phyloP scores from a whole-genome alignment of 2,113 vertebrate species.

The Sardina pilchardus region DNA sequence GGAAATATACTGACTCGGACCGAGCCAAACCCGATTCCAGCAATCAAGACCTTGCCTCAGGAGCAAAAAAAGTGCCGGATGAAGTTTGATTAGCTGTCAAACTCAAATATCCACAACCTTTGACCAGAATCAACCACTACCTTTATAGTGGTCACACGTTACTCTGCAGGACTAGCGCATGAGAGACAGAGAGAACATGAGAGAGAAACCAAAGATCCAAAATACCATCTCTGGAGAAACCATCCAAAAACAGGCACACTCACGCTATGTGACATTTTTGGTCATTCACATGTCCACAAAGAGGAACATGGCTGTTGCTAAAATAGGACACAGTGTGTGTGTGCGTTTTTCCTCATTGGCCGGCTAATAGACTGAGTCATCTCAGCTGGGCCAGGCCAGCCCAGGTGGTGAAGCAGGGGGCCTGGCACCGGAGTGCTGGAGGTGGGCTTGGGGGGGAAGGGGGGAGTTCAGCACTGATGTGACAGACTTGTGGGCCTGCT shows the following conservation, averaged over 20 bases:
- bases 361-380: constrained; percentile 24
- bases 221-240: not conserved
- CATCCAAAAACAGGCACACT: not conserved
- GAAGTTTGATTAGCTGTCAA: not conserved
- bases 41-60: not conserved
- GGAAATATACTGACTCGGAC: not conserved
- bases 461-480: not conserved
- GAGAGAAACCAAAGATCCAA: not conserved
- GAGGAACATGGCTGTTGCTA: not conserved
- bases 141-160: not conserved
- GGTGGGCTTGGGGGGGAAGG: not conserved
- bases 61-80: not conserved
- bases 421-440: constrained; percentile 10
- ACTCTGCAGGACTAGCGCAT: not conserved
- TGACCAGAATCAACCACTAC: not conserved
- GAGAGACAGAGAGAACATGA: not conserved
- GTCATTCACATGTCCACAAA: constrained; percentile 8
- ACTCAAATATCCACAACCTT: not conserved
- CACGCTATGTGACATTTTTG: not conserved
- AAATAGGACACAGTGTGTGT: not conserved
- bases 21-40: not conserved
- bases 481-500: not conserved
- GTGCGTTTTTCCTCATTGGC: not conserved
- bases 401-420: constrained; percentile 31
- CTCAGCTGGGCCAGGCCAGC: constrained; percentile 37